Evolutionary conservation across 2,797 vertebrate species (phyloP).

Genomic region (Heteromormyrus szaboi): DNA sequence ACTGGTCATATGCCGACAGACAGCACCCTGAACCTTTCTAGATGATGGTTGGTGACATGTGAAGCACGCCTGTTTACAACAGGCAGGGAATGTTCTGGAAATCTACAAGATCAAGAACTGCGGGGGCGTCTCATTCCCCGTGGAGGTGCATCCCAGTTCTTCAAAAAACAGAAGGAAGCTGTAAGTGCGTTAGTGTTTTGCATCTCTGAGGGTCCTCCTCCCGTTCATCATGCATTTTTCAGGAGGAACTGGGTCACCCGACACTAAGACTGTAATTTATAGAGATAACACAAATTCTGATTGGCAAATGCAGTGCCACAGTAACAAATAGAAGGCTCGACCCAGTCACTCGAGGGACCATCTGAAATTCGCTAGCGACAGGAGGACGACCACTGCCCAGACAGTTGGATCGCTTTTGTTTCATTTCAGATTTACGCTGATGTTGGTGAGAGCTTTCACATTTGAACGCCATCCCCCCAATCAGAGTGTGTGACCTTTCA

Average conservation of each 20-base stretch:
- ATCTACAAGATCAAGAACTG: neutral
- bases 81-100: neutral
- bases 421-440: neutral
- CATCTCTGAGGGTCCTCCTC: constrained; percentile 18
- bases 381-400: neutral
- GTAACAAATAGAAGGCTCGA: neutral
- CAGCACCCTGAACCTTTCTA: neutral
- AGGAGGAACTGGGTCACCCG: constrained; percentile 25
- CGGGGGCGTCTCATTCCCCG: neutral
- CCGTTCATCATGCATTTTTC: constrained; percentile 29
- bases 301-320: neutral
- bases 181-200: constrained; percentile 24
- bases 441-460: neutral
- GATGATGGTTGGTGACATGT: neutral
- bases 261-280: neutral
- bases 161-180: constrained; percentile 26
- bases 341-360: neutral
- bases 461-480: neutral
- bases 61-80: neutral
- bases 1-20: neutral
- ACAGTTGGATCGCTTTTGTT: neutral
- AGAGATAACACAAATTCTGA: neutral
- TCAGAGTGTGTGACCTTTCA: neutral
- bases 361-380: neutral
- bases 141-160: neutral